These are phyloP conservation scores for Pseudococcus jackbeardsleyi DNA, from an alignment of 2,888 invertebrate species.

Conservation along the genomic window DNA sequence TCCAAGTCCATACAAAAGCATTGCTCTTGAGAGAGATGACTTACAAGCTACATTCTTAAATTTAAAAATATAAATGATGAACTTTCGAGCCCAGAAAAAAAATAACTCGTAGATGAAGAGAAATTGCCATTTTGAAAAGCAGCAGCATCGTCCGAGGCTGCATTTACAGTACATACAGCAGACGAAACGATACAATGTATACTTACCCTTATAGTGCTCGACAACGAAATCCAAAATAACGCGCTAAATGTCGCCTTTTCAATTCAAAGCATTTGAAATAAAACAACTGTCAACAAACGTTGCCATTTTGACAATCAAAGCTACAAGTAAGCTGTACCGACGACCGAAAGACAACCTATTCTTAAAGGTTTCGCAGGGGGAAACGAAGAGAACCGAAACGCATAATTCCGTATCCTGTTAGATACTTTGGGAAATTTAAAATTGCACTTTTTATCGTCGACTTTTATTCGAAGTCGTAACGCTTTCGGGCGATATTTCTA, in stretches of 20 bases:
- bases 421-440: constrained; percentile 52
- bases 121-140: constrained; percentile 30
- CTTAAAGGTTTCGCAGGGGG: constrained; percentile 6
- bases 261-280: constrained; percentile 60
- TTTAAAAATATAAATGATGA: neutral
- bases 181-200: neutral
- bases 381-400: neutral
- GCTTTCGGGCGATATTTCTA: constrained; percentile 24
- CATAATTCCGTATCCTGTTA: constrained; percentile 19
- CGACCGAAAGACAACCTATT: neutral
- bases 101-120: neutral
- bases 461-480: constrained; percentile 39
- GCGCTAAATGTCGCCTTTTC: constrained; percentile 63
- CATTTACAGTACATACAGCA: neutral
- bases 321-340: constrained; percentile 1
- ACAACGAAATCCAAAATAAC: constrained; percentile 6
- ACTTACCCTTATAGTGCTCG: neutral
- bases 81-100: neutral
- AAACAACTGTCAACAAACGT: constrained; percentile 65
- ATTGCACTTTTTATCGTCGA: constrained; percentile 51
- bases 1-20: too few species aligned
- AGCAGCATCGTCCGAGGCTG: neutral
- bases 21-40: too few species aligned
- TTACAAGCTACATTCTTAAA: neutral
- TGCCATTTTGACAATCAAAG: constrained; percentile 62